A percentile compares a stretch with the other conserved stretches of the same genome.
phyloP scores from a whole-genome alignment of 2,888 invertebrate genomes.

The Rambutsinella grinnellia region DNA sequence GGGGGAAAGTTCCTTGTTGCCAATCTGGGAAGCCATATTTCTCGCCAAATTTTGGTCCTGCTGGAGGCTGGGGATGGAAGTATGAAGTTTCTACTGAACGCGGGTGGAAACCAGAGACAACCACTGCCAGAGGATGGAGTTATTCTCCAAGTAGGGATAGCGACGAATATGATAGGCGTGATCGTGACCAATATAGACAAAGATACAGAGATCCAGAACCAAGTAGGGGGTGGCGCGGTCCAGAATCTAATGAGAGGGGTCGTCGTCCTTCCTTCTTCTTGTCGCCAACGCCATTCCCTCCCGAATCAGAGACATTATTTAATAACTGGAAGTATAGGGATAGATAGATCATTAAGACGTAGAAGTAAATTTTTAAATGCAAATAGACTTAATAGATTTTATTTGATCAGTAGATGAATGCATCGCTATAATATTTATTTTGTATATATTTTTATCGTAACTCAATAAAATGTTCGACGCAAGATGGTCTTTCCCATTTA shows the following conservation, averaged over 20 bases:
- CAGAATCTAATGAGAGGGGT: not conserved
- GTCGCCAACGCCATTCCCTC: slow-evolving; percentile 32
- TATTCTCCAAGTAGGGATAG: not conserved
- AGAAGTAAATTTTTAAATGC: too few species aligned
- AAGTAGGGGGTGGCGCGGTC: not conserved
- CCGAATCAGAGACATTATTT: slow-evolving; percentile 35
- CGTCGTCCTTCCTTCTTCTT: slow-evolving; percentile 11
- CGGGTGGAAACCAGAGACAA: too few species aligned
- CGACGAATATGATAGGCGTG: not conserved
- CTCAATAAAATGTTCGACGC: too few species aligned
- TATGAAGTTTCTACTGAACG: too few species aligned
- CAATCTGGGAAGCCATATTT: slow-evolving; percentile 2
- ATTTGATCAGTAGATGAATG: too few species aligned
- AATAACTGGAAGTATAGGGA: slow-evolving; percentile 29
- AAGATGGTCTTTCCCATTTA: too few species aligned
- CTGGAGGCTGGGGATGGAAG: too few species aligned
- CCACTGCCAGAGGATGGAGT: too few species aligned
- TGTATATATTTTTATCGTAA: too few species aligned
- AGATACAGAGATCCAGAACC: not conserved
- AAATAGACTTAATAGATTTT: too few species aligned
- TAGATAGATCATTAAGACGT: too few species aligned
- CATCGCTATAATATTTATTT: not conserved
- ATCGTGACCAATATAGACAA: not conserved
- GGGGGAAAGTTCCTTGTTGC: slow-evolving; percentile 20
- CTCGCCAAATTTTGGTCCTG: not conserved